A percentile compares a stretch with the other conserved stretches of the same genome.
phyloP scores from a whole-genome alignment of 64 coral and sea anemone species.

The Montipora capricornis region DNA sequence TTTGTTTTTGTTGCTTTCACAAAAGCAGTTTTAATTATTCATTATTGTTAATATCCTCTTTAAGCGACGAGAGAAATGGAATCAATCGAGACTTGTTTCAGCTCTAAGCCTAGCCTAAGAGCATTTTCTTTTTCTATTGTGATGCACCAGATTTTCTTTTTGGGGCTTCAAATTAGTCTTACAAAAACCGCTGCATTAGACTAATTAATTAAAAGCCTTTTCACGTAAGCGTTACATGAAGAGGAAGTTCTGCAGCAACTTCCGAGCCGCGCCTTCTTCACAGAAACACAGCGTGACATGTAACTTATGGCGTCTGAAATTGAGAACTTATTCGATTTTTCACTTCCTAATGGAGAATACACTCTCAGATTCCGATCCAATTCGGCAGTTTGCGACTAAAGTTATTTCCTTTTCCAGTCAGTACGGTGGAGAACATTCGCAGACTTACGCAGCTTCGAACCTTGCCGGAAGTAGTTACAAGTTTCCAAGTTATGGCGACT shows the following conservation, averaged over 20 bases:
- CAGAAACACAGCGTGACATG: too few species aligned
- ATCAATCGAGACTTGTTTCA: too few species aligned
- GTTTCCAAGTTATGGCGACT: constrained; percentile 93
- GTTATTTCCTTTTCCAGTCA: constrained; percentile 92
- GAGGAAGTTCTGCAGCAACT: not conserved
- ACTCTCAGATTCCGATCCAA: not conserved
- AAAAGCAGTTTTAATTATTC: too few species aligned
- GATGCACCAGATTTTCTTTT: too few species aligned
- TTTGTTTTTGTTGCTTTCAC: too few species aligned
- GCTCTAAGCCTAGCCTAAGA: too few species aligned
- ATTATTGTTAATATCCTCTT: too few species aligned
- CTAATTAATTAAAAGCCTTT: not conserved
- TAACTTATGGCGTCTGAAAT: not conserved
- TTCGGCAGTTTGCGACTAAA: constrained; percentile 55
- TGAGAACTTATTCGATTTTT: not conserved
- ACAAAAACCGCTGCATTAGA: too few species aligned
- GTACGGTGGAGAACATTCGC: constrained; percentile 69
- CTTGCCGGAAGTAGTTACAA: constrained; percentile 71
- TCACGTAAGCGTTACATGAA: not conserved
- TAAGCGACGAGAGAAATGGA: too few species aligned
- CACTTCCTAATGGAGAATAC: not conserved
- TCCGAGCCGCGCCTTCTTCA: not conserved
- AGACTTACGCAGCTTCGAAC: constrained; percentile 81
- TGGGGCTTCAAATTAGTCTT: too few species aligned
- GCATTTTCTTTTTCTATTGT: too few species aligned